Conservation (phyloP, 1,140 invertebrate genomes). For the Aplysia californica region DNA sequence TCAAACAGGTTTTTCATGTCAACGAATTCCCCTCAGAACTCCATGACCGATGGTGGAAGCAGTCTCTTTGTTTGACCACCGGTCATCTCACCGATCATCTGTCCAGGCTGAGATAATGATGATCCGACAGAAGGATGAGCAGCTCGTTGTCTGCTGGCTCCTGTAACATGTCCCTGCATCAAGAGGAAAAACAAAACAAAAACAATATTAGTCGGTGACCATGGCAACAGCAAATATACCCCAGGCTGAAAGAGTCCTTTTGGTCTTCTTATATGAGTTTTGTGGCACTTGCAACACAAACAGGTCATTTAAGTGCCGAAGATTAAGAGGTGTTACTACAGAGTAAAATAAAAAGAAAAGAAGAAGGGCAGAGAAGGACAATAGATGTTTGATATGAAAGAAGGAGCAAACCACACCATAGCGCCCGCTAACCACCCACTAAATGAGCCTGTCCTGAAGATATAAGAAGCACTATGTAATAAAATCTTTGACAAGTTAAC, state of each 20-base stretch:
- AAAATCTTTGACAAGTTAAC: no score
- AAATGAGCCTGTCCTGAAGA: no score
- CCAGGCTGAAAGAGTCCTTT: no score
- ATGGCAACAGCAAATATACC: background rate
- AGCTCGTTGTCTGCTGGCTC: constrained; percentile 43
- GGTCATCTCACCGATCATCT: constrained; percentile 29
- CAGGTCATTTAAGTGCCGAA: background rate
- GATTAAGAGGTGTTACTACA: background rate
- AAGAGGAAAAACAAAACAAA: constrained; percentile 18
- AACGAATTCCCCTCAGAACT: no score
- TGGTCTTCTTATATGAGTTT: no score
- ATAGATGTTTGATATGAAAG: no score
- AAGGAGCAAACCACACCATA: no score
- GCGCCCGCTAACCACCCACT: no score
- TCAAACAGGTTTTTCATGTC: no score
- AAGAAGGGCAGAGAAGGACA: background rate
- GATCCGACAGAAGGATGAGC: constrained; percentile 28
- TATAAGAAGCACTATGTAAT: no score
- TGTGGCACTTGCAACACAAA: background rate
- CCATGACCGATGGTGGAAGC: no score
- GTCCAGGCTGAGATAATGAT: constrained; percentile 34
- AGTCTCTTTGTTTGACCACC: no score
- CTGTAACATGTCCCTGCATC: constrained; percentile 36
- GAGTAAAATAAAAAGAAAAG: background rate
- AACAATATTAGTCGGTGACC: background rate